These are phyloP conservation scores for Caenorhabditis brenneri DNA, from an alignment of 1,140 invertebrate genomes.

Conservation along the genomic window DNA sequence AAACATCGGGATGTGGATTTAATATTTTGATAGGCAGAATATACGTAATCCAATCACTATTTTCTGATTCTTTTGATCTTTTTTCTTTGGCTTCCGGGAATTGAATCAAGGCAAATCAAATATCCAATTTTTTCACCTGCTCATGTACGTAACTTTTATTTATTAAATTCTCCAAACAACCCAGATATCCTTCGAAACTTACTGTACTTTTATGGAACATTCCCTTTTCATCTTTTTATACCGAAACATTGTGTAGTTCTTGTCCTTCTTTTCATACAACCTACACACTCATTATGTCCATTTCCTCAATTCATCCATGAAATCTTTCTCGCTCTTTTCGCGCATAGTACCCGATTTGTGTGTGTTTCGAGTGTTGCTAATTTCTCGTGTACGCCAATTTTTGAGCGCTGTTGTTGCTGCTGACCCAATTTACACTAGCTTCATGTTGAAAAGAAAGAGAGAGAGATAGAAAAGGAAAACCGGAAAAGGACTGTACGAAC, in stretches of 20 bases:
- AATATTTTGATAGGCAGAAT: too few relatives aligned
- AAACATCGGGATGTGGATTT: too few relatives aligned
- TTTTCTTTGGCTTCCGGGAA: too few relatives aligned
- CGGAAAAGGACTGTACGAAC: background rate
- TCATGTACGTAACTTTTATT: too few relatives aligned
- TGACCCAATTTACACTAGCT: constrained; percentile 28
- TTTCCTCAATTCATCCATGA: constrained; percentile 37
- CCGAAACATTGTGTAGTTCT: background rate
- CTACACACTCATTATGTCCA: background rate
- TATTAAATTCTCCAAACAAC: too few relatives aligned
- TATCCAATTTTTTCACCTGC: too few relatives aligned
- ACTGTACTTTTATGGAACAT: too few relatives aligned
- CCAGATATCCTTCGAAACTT: too few relatives aligned
- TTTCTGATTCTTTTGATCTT: too few relatives aligned
- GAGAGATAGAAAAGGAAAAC: too few relatives aligned
- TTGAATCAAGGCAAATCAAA: too few relatives aligned
- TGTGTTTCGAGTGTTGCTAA: constrained; percentile 31
- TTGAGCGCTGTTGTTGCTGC: background rate
- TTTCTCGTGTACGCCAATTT: constrained; percentile 22
- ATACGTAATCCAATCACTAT: too few relatives aligned
- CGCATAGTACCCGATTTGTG: background rate
- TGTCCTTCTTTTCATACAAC: background rate
- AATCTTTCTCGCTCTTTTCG: background rate
- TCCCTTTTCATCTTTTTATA: background rate
- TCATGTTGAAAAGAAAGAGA: background rate